Evolutionary conservation across 2,888 invertebrate genomes (phyloP), one percentile per base, ranked within the genome.

Genomic region (Spialia ferax): DNA sequence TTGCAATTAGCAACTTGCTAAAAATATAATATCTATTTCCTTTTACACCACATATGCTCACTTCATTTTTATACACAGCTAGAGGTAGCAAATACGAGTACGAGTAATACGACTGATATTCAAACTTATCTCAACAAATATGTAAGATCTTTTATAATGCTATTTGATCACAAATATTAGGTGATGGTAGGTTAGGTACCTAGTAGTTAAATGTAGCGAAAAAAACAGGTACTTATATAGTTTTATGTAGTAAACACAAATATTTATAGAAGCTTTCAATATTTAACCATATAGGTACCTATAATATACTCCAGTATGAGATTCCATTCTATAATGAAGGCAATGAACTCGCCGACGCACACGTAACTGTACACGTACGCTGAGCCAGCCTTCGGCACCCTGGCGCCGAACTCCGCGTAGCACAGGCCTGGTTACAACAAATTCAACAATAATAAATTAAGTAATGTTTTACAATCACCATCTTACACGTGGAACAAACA

Each of bases 301-400:
- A 98, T 97, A 50, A 97, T 95, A 87, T 98, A 98, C 84, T 98
- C 98, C 60, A 98, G 90, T 74, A 98, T 97, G 61, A 99, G 95
- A 86, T 98, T 98, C 99, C 99, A 99, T 18, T 98, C 98, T 77
- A 98, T 98, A 56, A 97, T 94, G 85, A 98, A 98, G 0, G 98
- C 98, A 66, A 97, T 95, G 79, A 98, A 96, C 91, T 99, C 98
- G 0, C 98, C 98, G 66, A 98, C 96, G 61, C 98, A 97, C 18
- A 98, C 98, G 84, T 98, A 99, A 82, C 97, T 98, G 94, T 99
- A 99, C 6, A 98, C 96, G 79, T 99, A 99, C 0, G 98, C 99
- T 0, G 98, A 98, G 4, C 99, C 98, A 0, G 98, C 98, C 80
- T 96, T 97, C 0, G 98, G 98, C 0, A 98, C 98, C 69, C 97